Evolutionary conservation across 2,113 vertebrate species (phyloP).

Genomic region (Dasyprocta punctata): DNA sequence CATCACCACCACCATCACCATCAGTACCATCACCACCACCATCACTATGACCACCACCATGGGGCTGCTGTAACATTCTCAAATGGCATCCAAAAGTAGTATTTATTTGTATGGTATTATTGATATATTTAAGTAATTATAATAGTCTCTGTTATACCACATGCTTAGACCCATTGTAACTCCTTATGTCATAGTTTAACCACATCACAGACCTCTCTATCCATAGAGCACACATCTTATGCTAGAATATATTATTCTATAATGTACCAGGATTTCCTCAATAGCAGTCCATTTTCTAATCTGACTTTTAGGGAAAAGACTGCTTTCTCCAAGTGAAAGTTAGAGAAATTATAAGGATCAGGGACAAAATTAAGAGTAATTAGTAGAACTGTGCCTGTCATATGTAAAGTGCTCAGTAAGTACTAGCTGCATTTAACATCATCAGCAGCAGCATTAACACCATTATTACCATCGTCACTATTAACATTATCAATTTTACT

Average conservation of each 20-base stretch:
- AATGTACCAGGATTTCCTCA: background rate
- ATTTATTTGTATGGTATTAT: background rate
- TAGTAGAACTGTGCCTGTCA: background rate
- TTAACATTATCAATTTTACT: no score
- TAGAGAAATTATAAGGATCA: background rate
- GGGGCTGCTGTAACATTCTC: background rate
- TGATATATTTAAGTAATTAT: background rate
- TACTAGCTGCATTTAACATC: background rate
- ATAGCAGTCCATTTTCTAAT: background rate
- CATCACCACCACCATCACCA: no score
- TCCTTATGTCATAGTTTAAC: background rate
- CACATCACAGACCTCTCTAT: background rate
- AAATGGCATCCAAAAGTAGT: background rate
- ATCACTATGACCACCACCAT: no score
- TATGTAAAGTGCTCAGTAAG: background rate
- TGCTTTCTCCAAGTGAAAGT: background rate
- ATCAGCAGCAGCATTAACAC: fast-evolving
- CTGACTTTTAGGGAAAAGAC: background rate
- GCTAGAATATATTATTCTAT: background rate
- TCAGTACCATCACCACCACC: no score
- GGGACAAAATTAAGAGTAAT: background rate
- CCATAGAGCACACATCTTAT: background rate
- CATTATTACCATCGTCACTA: fast-evolving
- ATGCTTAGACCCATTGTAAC: background rate
- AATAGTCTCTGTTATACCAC: background rate